Percentiles rank a stretch among this genome's conserved stretches.
Conservation (phyloP, 1,140 invertebrate species). For the Drosophila virilis region DNA sequence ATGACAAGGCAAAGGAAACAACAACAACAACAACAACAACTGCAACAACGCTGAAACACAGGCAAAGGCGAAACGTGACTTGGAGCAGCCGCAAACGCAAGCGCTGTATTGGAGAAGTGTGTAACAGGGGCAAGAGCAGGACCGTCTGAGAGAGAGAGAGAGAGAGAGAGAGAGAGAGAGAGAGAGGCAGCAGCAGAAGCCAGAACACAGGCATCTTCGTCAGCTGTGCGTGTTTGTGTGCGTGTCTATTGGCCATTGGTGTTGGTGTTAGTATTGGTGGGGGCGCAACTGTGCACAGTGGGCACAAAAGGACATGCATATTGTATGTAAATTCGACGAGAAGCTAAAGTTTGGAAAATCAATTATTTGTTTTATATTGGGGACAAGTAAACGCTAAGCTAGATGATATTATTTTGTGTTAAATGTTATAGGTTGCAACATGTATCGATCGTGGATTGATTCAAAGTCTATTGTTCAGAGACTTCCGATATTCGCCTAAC, state of each 20-base stretch:
- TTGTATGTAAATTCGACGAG: too few species aligned
- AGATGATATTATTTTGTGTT: too few species aligned
- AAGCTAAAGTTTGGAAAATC: too few species aligned
- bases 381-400: too few species aligned
- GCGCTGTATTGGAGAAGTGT: not conserved
- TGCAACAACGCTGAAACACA: constrained; percentile 34
- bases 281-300: constrained; percentile 40
- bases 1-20: constrained; percentile 75
- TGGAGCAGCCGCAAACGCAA: constrained; percentile 40
- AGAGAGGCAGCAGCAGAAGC: constrained; percentile 4
- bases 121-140: constrained; percentile 15
- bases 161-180: constrained; percentile 11
- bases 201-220: constrained; percentile 29
- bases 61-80: constrained; percentile 68
- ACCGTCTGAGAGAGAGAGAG: constrained; percentile 18
- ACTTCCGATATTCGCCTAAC: too few species aligned
- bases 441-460: too few species aligned
- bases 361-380: too few species aligned
- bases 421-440: too few species aligned
- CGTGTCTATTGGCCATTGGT: not conserved
- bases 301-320: not conserved
- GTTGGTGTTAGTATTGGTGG: constrained; percentile 17
- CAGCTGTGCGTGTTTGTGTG: constrained; percentile 46
- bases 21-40: constrained; percentile 41
- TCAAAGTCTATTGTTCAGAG: too few species aligned